phyloP scores from a whole-genome alignment of 1,140 invertebrate species.

The Brachionus rotundiformis region DNA sequence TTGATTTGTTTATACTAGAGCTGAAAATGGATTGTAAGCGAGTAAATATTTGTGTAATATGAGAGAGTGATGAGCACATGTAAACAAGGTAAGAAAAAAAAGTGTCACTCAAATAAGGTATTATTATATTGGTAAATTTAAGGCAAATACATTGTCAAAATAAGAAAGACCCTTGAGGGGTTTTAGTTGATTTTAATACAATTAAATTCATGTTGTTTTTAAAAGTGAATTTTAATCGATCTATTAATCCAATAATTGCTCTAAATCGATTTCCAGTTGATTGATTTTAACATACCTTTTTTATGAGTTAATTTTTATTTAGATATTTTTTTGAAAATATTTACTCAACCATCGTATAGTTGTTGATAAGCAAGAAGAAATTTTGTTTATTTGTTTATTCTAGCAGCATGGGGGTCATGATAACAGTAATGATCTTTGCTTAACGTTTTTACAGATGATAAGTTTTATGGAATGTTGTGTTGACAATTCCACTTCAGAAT shows the following conservation, averaged over 20 bases:
- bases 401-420: not conserved
- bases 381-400: constrained; percentile 17
- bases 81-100: constrained; percentile 23
- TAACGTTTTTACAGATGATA: constrained; percentile 29
- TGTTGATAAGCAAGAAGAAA: constrained; percentile 26
- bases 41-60: constrained; percentile 46
- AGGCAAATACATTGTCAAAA: constrained; percentile 10
- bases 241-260: constrained; percentile 26
- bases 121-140: constrained; percentile 14
- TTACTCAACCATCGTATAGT: not conserved
- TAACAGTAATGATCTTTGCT: not conserved
- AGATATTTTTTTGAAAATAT: constrained; percentile 18
- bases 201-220: constrained; percentile 44
- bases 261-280: constrained; percentile 35
- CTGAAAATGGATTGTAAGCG: not conserved
- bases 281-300: constrained; percentile 47
- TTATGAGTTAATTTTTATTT: not conserved
- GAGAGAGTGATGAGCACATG: constrained; percentile 36
- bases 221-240: constrained; percentile 21
- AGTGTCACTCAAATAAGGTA: constrained; percentile 10
- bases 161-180: constrained; percentile 22
- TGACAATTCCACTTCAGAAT: constrained; percentile 10
- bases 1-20: constrained; percentile 33
- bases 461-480: constrained; percentile 31
- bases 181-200: constrained; percentile 36